Evolutionary conservation across 2,888 invertebrate genomes (phyloP), one percentile per base, ranked within the genome.

Genomic region (Xestoiulus laeticollis): DNA sequence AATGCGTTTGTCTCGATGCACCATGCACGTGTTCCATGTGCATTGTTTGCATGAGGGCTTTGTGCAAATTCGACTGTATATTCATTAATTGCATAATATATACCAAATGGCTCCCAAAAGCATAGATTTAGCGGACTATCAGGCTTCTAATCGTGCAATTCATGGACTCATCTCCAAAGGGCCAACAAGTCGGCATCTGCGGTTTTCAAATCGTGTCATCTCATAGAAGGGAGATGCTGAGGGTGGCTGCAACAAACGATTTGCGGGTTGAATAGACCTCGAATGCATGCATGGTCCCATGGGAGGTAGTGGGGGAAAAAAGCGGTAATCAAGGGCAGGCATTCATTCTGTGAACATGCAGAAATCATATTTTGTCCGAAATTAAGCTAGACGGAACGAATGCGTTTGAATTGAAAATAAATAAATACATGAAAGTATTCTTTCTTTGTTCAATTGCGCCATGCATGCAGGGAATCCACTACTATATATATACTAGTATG

Each of bases 191-290:
- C 68, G 12, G 26, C 68, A 10, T 68, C 26, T 68, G 68, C n/a
- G 68, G 26, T 68, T 68, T 68, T 26, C 68, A 68, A 26, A 26
- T 68, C 26, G 26, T 14, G 22, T 68, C 68, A 68, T 68, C 68
- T 68, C 68, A 14, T 68, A 68, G 26, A 19, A 48, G 14, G 14
- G 68, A 26, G 68, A 68, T 68, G 22, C n/a, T 26, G 68, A 10
- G 68, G 68, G 68, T 68, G 26, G 12, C n/a, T 68, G 48, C 68
- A 26, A 68, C 68, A 68, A 68, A 68, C 68, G 26, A 68, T 68
- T 26, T 68, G 68, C 10, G 26, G 10, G 68, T 68, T 68, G 68
- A 68, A 26, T 68, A 26, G 68, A 26, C 12, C 68, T 68, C 26
- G 10, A 12, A 68, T 68, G 26, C 26, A 68, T 68, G 26, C 26